Evolutionary conservation across 2,888 invertebrate genomes (phyloP), one percentile per base, ranked within the genome.

Genomic region (Crocallis elinguaria): DNA sequence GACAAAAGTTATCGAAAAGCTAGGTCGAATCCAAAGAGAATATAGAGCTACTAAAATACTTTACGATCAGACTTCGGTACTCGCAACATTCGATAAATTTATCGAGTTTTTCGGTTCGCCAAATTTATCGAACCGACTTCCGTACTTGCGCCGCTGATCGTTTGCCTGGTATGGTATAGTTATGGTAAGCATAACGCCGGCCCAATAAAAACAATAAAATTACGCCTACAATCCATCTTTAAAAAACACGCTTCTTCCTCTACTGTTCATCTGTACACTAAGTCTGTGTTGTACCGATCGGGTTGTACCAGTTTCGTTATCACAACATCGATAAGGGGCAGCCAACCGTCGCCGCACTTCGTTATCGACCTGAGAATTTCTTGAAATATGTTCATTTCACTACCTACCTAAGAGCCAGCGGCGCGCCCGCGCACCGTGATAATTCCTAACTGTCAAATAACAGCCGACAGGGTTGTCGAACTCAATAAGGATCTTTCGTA

Each of bases 261-360:
- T 21, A 32, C 19, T 33, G 17, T 0, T 30, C 23, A 19, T 41
- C 17, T 29, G n/a, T 49, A 27, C 11, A 82, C 69, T 66, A 56
- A 62, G 67, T 12, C 60, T 65, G 73, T 77, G 69, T 79, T 74
- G 72, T 73, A 66, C 66, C 68, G 75, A 76, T 76, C 67, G 60
- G 66, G 64, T 58, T 64, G 70, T 63, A 66, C 75, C 69, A 69
- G 62, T 74, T 74, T 62, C 66, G 75, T 77, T 85, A 84, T 86
- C 84, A 75, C 39, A 54, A 54, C 69, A 77, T 78, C 79, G 82
- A 84, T 84, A 82, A 73, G 69, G 57, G 63, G 48, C 49, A 48
- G 29, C 53, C 61, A 53, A 50, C 55, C 37, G 50, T 35, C 45
- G 41, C 23, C 13, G 17, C 16, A 29, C 41, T 49, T 64, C 60